A percentile compares a stretch with the other conserved stretches of the same genome.
Conservation (phyloP, 37 sponge, comb jelly and placozoan genomes). For the Geodia barretti region DNA sequence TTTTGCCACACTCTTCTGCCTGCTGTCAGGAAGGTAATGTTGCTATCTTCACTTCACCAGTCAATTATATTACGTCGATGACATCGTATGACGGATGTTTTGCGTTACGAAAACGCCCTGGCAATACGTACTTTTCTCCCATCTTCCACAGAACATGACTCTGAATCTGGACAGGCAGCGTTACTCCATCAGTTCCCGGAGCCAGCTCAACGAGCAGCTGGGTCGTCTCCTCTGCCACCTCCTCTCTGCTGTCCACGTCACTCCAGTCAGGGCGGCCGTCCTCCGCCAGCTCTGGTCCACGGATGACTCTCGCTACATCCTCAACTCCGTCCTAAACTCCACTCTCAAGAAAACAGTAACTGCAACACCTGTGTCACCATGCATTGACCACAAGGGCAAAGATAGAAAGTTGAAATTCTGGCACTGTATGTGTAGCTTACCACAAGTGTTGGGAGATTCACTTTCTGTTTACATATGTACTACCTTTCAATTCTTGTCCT, state of each 20-base stretch:
- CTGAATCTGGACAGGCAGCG: conserved; percentile 19
- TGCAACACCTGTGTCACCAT: no score
- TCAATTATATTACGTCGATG: no score
- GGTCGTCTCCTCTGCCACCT: conserved; percentile 45
- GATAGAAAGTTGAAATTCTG: no score
- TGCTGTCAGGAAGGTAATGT: conserved; percentile 33
- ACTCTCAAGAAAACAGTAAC: conserved; percentile 55
- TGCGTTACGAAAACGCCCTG: no score
- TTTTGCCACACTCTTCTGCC: conserved; percentile 40
- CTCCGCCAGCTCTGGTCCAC: conserved; percentile 40
- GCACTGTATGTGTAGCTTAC: no score
- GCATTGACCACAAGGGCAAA: no score
- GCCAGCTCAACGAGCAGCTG: conserved; percentile 43
- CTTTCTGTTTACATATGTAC: background rate
- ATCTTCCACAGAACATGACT: conserved; percentile 1
- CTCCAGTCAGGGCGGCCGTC: conserved; percentile 18
- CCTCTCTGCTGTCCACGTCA: conserved; percentile 31
- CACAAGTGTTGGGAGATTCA: no score
- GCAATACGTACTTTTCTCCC: background rate
- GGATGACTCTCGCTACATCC: conserved; percentile 14
- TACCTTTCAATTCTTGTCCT: background rate
- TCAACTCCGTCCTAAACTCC: conserved; percentile 29
- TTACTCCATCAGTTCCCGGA: conserved; percentile 38
- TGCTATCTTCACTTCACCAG: no score
- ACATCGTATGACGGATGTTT: no score